Evolutionary conservation across 1,140 invertebrate species (phyloP).

Genomic region (Meloidogyne hapla): DNA sequence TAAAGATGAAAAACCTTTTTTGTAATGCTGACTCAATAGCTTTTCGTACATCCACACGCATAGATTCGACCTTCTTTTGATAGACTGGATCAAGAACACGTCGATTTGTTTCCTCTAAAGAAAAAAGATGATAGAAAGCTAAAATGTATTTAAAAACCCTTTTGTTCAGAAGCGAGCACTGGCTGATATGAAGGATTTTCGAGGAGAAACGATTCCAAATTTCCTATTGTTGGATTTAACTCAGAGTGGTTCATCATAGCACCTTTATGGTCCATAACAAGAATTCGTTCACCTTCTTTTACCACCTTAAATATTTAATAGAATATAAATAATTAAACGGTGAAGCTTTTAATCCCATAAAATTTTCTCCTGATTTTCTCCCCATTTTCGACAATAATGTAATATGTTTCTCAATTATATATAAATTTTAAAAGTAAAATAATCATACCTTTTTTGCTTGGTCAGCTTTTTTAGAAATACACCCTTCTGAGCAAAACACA

Average conservation of each 20-base stretch:
- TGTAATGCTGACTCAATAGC: constrained; percentile 11
- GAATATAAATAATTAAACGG: not conserved
- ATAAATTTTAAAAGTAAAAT: not conserved
- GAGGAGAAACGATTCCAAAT: constrained; percentile 7
- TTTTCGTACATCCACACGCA: constrained; percentile 20
- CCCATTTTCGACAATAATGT: no score
- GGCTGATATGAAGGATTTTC: constrained; percentile 20
- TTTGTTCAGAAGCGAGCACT: not conserved
- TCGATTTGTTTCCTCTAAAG: constrained; percentile 4
- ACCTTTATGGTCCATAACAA: constrained; percentile 22
- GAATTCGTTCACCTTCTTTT: constrained; percentile 22
- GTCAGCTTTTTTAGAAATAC: constrained; percentile 16
- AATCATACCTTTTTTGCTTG: constrained; percentile 7
- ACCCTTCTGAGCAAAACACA: constrained; percentile 8
- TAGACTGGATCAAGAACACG: not conserved
- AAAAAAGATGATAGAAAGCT: no score
- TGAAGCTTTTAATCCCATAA: no score
- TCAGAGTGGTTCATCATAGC: not conserved
- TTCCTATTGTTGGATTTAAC: constrained; percentile 22
- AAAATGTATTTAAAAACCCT: constrained; percentile 4
- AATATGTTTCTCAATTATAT: no score
- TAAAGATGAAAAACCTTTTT: constrained; percentile 15
- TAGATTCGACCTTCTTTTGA: constrained; percentile 15
- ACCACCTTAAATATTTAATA: no score
- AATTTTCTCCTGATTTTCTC: no score